Conservation (phyloP, 2,797 vertebrate genomes). For the Champsocephalus gunnari region DNA sequence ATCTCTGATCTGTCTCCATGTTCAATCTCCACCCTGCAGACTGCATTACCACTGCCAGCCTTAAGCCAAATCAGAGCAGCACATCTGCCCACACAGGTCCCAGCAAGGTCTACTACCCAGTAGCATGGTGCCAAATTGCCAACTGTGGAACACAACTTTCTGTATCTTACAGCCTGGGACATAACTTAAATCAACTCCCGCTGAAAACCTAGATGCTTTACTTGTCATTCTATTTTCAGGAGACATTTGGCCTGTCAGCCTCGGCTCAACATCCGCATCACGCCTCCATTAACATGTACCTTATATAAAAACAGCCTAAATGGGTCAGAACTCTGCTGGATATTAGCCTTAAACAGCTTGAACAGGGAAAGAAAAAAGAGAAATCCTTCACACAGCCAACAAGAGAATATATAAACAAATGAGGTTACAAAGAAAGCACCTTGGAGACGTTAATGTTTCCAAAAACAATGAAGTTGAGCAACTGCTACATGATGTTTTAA, state of each 20-base stretch:
- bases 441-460: slow-evolving; percentile 35
- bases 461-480: slow-evolving; percentile 49
- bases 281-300: slow-evolving; percentile 55
- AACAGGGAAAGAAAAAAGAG: slow-evolving; percentile 39
- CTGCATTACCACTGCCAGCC: slow-evolving; percentile 71
- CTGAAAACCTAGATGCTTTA: slow-evolving; percentile 59
- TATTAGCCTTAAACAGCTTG: slow-evolving; percentile 58
- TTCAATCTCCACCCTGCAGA: slow-evolving; percentile 69
- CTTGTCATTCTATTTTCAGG: slow-evolving; percentile 66
- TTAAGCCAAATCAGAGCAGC: slow-evolving; percentile 72
- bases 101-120: slow-evolving; percentile 64
- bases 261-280: slow-evolving; percentile 57
- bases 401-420: slow-evolving; percentile 57
- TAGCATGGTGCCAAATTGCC: slow-evolving; percentile 56
- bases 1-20: slow-evolving; percentile 72
- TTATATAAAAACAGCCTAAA: slow-evolving; percentile 66
- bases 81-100: slow-evolving; percentile 80
- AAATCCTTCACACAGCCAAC: slow-evolving; percentile 53
- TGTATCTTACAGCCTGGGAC: slow-evolving; percentile 60
- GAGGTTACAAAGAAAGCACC: slow-evolving; percentile 32
- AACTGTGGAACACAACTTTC: slow-evolving; percentile 68
- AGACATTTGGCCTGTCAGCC: slow-evolving; percentile 65
- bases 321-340: slow-evolving; percentile 79
- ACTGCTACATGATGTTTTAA: slow-evolving; percentile 42
- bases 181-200: slow-evolving; percentile 66